phyloP scores from a whole-genome alignment of 1,140 invertebrate genomes.

The Papilio xuthus region DNA sequence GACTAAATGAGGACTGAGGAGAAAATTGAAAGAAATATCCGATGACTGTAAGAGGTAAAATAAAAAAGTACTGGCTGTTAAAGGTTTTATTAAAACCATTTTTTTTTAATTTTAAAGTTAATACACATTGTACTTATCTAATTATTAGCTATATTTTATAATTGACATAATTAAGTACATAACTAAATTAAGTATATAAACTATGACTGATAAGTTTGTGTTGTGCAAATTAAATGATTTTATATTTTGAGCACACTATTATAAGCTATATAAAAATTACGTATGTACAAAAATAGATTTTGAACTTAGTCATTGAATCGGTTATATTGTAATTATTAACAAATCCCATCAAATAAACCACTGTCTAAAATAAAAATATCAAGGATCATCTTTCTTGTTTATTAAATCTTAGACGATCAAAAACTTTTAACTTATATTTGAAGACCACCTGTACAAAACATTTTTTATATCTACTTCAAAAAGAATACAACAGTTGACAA shows the following conservation, averaged over 20 bases:
- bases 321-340: not conserved
- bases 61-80: not conserved
- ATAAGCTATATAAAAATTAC: constrained; percentile 7
- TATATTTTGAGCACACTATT: constrained; percentile 25
- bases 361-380: not conserved
- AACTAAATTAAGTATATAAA: not conserved
- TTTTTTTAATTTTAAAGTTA: not conserved
- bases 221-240: not conserved
- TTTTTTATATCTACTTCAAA: too few relatives aligned
- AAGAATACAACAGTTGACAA: too few relatives aligned
- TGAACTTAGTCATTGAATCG: not conserved
- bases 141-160: constrained; percentile 4
- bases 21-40: not conserved
- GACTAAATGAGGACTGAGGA: too few relatives aligned
- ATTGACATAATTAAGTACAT: not conserved
- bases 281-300: constrained; percentile 13
- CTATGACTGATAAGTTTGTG: constrained; percentile 4
- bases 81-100: constrained; percentile 12
- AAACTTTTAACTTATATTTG: not conserved
- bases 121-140: not conserved
- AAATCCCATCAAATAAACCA: not conserved
- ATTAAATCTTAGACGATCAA: not conserved
- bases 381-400: not conserved
- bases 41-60: not conserved
- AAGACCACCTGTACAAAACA: too few relatives aligned